Percentiles rank a stretch among this genome's conserved stretches.
These are phyloP conservation scores for Trypoxylus dichotomus DNA, from an alignment of 1,140 invertebrate species.

Conservation along the genomic window DNA sequence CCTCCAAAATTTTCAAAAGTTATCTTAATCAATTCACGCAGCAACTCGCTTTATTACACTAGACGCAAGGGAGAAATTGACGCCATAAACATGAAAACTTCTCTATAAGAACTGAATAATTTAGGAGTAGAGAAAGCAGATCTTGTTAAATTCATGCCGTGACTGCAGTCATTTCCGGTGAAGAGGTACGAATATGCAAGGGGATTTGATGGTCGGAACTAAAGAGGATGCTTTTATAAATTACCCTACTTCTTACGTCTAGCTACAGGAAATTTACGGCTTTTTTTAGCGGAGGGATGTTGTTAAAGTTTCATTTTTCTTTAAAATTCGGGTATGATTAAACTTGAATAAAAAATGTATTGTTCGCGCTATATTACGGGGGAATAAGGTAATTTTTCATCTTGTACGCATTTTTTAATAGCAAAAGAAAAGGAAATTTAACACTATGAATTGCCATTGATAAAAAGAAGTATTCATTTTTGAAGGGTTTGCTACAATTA, in stretches of 20 bases:
- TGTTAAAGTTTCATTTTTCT: not conserved
- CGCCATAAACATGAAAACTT: not conserved
- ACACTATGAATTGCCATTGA: no score
- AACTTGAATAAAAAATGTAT: no score
- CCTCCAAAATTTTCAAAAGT: not conserved
- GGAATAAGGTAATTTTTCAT: no score
- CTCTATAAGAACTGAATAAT: not conserved
- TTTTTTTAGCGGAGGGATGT: not conserved
- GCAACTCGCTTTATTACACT: not conserved
- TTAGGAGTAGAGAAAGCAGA: not conserved
- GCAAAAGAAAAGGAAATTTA: no score
- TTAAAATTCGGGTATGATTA: not conserved
- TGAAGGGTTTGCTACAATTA: no score
- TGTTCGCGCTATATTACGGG: no score
- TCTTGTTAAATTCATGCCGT: not conserved
- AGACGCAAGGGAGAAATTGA: not conserved
- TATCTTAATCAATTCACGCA: not conserved
- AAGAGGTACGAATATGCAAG: not conserved
- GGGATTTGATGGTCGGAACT: not conserved
- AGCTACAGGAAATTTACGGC: not conserved
- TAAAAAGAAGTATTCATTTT: no score
- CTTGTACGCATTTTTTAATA: no score
- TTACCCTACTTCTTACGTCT: not conserved
- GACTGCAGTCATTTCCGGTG: not conserved
- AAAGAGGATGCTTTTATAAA: not conserved